These are phyloP conservation scores for Salpingus planirostris DNA, from an alignment of 2,888 invertebrate species.

Conservation along the genomic window DNA sequence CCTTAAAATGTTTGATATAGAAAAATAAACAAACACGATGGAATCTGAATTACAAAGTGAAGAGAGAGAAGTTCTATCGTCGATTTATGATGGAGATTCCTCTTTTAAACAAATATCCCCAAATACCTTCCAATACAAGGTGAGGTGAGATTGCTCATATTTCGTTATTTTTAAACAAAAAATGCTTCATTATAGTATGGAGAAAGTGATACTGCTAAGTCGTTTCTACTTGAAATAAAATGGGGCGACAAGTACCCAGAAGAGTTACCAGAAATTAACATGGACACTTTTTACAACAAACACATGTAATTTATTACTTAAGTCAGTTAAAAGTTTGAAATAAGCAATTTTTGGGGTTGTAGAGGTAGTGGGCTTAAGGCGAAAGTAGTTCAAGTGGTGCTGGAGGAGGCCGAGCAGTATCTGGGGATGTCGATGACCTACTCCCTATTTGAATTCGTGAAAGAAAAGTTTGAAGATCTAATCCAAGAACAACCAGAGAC, in stretches of 20 bases:
- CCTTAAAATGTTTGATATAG: not conserved
- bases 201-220: constrained; percentile 66
- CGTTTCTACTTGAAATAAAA: constrained; percentile 78
- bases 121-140: constrained; percentile 86
- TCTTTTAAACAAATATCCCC: constrained; percentile 72
- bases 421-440: constrained; percentile 91
- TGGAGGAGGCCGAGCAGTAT: constrained; percentile 70
- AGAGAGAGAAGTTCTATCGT: constrained; percentile 81
- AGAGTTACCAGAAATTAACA: constrained; percentile 68
- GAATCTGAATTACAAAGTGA: constrained; percentile 68
- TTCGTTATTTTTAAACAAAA: not conserved
- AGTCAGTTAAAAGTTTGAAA: constrained; percentile 9
- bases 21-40: constrained; percentile 39
- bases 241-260: constrained; percentile 86
- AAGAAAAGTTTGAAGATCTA: constrained; percentile 69
- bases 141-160: constrained; percentile 35
- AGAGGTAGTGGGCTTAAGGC: constrained; percentile 60
- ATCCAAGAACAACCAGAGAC: constrained; percentile 61
- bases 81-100: constrained; percentile 90
- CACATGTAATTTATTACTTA: constrained; percentile 73
- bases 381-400: constrained; percentile 53
- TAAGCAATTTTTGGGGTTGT: not conserved
- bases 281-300: constrained; percentile 90
- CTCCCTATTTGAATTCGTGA: constrained; percentile 82
- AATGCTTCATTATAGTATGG: constrained; percentile 56